Evolutionary conservation across 2,888 invertebrate genomes (phyloP), one percentile per base, ranked within the genome.

Genomic region (Drosophila barbarae): DNA sequence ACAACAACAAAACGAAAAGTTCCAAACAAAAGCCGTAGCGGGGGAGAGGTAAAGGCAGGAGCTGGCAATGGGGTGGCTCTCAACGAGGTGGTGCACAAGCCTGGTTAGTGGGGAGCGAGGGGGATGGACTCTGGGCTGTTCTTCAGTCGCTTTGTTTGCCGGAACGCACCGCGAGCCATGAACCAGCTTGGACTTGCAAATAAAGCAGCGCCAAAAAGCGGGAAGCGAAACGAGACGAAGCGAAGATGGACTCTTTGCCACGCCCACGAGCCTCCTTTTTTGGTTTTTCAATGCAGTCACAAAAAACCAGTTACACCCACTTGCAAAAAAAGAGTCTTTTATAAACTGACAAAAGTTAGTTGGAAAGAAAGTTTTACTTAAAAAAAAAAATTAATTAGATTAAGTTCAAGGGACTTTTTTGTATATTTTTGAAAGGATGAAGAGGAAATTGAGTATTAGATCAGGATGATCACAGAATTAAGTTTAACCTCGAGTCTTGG

Each of bases 121-220:
- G 1, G 26, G 26, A 28, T 15, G 46, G 8, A 30, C 9, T 36
- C 23, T 18, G 18, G 42, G n/a, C 23, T 23, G 38, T 13, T 38
- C 26, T 9, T 28, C 9, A 52, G 30, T 50, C 56, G 35, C 55
- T 60, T 70, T 71, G 71, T 70, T 70, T 50, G 23, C 38, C 56
- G 35, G 39, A 55, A 61, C 71, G 69, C 71, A 58, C 64, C 71
- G 71, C 74, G 72, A 65, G 72, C 64, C 68, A 74, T 56, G 63
- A 36, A 56, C 69, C 74, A 68, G 69, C 77, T 72, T 67, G 70
- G 69, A 68, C 70, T 58, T 49, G 59, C 41, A 67, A 77, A 71
- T 74, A 73, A 44, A 73, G 66, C 73, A 41, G 56, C 21, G 34
- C 46, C 34, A 50, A 51, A 42, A 61, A 57, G 28, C 66, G 44